These are phyloP conservation scores for Ciconia nigra DNA, from an alignment of 2,797 vertebrate genomes.

Conservation along the genomic window DNA sequence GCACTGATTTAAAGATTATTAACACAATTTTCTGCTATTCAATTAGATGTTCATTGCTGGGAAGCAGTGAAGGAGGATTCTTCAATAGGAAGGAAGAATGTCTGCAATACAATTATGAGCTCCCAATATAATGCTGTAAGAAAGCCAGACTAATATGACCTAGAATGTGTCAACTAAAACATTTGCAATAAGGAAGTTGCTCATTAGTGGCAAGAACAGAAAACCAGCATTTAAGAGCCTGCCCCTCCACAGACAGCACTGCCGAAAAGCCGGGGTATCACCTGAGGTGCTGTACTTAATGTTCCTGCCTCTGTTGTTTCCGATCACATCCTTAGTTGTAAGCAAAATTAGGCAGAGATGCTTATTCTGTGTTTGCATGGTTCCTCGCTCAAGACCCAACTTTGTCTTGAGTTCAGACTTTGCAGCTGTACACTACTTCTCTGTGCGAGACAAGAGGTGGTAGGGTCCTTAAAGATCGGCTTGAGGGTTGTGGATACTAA, in stretches of 20 bases:
- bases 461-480: not conserved
- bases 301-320: not conserved
- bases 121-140: not conserved
- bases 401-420: not conserved
- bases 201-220: not conserved
- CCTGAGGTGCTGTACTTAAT: not conserved
- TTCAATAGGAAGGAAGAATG: not conserved
- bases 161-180: not conserved
- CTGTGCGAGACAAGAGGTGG: not conserved
- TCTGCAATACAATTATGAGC: not conserved
- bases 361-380: not conserved
- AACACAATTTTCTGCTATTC: not conserved
- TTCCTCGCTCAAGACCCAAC: not conserved
- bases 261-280: accelerated
- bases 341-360: not conserved
- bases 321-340: not conserved
- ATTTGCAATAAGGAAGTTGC: not conserved
- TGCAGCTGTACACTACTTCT: not conserved
- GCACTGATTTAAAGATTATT: not conserved
- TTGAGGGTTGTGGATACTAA: not conserved
- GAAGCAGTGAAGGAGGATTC: not conserved
- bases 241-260: not conserved
- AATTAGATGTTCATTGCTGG: not conserved
- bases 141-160: not conserved
- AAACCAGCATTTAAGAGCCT: not conserved